Percentiles rank a stretch among this genome's conserved stretches.
These are phyloP conservation scores for Caenorhabditis sinica DNA, from an alignment of 2,888 invertebrate genomes.

Conservation along the genomic window DNA sequence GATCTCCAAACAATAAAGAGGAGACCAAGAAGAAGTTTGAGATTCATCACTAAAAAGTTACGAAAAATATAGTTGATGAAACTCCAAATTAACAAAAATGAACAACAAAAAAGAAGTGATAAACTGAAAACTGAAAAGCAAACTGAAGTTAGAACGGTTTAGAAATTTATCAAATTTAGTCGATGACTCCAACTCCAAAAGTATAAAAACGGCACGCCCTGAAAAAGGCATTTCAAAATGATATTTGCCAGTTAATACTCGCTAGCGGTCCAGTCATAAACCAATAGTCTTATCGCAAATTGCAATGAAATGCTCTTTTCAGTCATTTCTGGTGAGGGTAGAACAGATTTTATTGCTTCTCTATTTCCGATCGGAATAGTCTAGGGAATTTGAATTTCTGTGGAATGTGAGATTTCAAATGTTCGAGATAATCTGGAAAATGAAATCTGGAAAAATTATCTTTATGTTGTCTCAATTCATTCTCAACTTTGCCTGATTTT, in stretches of 20 bases:
- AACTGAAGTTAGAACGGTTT: constrained; percentile 39
- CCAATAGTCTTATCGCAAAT: constrained; percentile 49
- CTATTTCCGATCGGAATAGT: constrained; percentile 18
- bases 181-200: constrained; percentile 42
- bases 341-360: constrained; percentile 48
- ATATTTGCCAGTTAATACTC: constrained; percentile 60
- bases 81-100: neutral
- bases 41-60: constrained; percentile 44
- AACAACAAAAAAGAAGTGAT: neutral
- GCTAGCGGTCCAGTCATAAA: constrained; percentile 55
- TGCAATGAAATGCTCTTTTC: constrained; percentile 63
- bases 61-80: neutral
- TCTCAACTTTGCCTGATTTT: neutral
- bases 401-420: neutral
- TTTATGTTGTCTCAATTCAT: too few relatives aligned
- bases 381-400: neutral
- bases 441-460: too few relatives aligned
- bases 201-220: constrained; percentile 63
- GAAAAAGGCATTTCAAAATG: constrained; percentile 57
- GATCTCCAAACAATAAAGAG: constrained; percentile 48
- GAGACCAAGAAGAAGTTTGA: constrained; percentile 47
- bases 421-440: neutral
- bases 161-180: constrained; percentile 39
- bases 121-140: constrained; percentile 17
- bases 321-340: constrained; percentile 34